These are phyloP conservation scores for Caenorhabditis sulstoni DNA, from an alignment of 2,888 invertebrate genomes.

Conservation along the genomic window DNA sequence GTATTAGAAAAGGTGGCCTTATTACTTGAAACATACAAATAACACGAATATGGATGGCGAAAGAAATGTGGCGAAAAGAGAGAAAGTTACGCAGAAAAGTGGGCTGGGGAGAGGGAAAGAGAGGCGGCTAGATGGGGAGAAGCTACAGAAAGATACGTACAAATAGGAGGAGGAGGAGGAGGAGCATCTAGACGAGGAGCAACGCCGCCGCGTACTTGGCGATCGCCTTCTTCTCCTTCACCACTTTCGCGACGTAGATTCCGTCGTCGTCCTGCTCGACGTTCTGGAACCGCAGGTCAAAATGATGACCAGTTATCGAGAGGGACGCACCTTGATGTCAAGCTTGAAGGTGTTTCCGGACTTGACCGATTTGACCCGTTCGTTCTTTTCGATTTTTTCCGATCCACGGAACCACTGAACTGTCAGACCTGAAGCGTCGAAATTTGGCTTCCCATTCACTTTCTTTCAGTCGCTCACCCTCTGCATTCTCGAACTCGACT, in stretches of 20 bases:
- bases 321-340: conserved; percentile 71
- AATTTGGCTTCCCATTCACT: background rate
- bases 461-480: conserved; percentile 68
- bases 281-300: conserved; percentile 55
- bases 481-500: conserved; percentile 71
- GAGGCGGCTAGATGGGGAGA: conserved; percentile 20
- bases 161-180: conserved; percentile 31
- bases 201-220: conserved; percentile 75
- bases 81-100: conserved; percentile 7
- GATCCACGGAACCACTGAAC: conserved; percentile 64
- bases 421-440: conserved; percentile 45
- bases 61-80: conserved; percentile 57
- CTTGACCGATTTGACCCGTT: conserved; percentile 76
- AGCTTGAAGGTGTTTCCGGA: conserved; percentile 77
- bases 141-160: conserved; percentile 53
- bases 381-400: conserved; percentile 76
- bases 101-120: conserved; percentile 7
- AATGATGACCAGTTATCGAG: background rate
- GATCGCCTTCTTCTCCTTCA: conserved; percentile 78
- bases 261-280: conserved; percentile 73
- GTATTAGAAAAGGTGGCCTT: conserved; percentile 7
- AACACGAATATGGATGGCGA: conserved; percentile 62
- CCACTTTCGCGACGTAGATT: conserved; percentile 76
- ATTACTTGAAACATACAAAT: conserved; percentile 43
- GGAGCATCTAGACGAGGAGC: conserved; percentile 39